Evolutionary conservation across 2,797 vertebrate genomes (phyloP).

Genomic region (Lithobates pipiens): DNA sequence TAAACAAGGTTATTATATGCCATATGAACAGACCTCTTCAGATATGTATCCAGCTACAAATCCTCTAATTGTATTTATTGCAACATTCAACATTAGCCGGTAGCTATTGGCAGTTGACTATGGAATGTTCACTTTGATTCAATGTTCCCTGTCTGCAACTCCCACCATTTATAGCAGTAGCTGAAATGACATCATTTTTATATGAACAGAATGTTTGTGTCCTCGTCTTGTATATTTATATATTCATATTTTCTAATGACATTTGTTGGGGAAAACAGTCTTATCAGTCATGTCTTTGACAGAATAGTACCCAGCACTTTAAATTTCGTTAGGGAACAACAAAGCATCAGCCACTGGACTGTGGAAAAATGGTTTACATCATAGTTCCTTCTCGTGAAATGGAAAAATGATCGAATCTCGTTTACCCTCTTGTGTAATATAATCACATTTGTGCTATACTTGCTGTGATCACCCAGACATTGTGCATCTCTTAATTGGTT

Average conservation of each 20-base stretch:
- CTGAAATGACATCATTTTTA: neutral
- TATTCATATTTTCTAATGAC: neutral
- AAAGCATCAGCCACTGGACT: neutral
- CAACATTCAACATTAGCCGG: too few species aligned
- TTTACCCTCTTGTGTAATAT: constrained; percentile 18
- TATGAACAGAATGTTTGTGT: neutral
- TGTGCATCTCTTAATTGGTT: constrained; percentile 33
- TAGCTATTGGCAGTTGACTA: neutral
- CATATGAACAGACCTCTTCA: too few species aligned
- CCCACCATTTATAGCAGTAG: neutral
- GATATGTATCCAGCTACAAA: too few species aligned
- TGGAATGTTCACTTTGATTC: neutral
- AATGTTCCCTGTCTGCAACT: neutral
- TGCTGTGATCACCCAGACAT: constrained; percentile 21
- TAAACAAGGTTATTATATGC: too few species aligned
- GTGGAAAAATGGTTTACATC: constrained; percentile 10
- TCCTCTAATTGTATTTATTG: too few species aligned
- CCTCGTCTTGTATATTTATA: neutral
- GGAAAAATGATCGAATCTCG: constrained; percentile 52
- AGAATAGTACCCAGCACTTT: constrained; percentile 10
- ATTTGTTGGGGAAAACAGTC: too few species aligned
- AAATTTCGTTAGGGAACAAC: neutral
- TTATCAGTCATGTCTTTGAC: neutral
- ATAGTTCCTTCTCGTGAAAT: constrained; percentile 25
- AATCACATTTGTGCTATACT: constrained; percentile 42